Evolutionary conservation across 2,888 invertebrate genomes (phyloP).

Genomic region (Scaptomyza tumidula): DNA sequence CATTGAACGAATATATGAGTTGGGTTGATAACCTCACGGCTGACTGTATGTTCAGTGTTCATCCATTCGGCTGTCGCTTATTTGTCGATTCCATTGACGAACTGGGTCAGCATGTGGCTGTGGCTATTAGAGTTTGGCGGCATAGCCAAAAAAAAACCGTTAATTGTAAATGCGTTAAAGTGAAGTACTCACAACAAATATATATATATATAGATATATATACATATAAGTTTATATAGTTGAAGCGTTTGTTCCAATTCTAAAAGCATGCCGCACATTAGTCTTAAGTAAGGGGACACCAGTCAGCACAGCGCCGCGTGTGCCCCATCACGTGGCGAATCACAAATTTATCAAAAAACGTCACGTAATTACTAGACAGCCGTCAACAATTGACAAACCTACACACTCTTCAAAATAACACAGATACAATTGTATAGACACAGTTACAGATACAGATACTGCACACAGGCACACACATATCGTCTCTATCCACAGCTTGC

Average conservation of each 20-base stretch:
- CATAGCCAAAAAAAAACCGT: slow-evolving; percentile 55
- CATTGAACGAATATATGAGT: slow-evolving; percentile 56
- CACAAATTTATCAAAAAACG: slow-evolving; percentile 75
- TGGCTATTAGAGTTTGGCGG: slow-evolving; percentile 14
- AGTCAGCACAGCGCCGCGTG: slow-evolving; percentile 6
- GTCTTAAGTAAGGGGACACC: slow-evolving; percentile 63
- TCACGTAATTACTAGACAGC: slow-evolving; percentile 76
- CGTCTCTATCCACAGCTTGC: slow-evolving; percentile 25
- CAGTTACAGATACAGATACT: slow-evolving; percentile 9
- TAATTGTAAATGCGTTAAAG: slow-evolving; percentile 78
- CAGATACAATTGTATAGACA: slow-evolving; percentile 11
- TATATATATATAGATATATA: slow-evolving; percentile 23
- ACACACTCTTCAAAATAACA: slow-evolving; percentile 11
- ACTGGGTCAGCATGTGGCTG: slow-evolving; percentile 70
- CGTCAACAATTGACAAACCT: slow-evolving; percentile 55
- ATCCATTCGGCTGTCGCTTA: slow-evolving; percentile 30
- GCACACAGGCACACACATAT: slow-evolving; percentile 9
- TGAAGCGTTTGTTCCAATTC: slow-evolving; percentile 73
- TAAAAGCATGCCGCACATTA: slow-evolving; percentile 75
- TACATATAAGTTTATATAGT: not conserved
- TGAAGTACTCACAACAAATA: slow-evolving; percentile 21
- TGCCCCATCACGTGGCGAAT: slow-evolving; percentile 67
- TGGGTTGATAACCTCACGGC: slow-evolving; percentile 71
- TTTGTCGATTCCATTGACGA: slow-evolving; percentile 75
- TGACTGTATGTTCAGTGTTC: slow-evolving; percentile 4